Conservation (phyloP, 2,113 vertebrate species). For the Arenaria interpres region DNA sequence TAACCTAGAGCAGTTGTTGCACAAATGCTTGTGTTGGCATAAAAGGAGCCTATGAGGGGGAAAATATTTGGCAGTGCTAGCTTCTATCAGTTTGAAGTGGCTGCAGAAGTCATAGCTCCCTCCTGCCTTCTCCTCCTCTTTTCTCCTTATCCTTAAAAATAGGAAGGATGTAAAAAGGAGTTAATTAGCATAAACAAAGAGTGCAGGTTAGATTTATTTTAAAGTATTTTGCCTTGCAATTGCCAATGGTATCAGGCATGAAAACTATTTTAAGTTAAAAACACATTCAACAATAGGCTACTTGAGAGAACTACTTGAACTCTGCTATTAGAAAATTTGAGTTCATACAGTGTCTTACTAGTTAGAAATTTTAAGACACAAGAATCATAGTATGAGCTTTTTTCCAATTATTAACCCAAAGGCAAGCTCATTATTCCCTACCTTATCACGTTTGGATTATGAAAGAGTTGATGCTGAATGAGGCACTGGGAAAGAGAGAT, state of each 20-base stretch:
- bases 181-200: background rate
- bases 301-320: background rate
- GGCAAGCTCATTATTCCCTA: background rate
- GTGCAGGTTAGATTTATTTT: background rate
- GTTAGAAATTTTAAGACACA: background rate
- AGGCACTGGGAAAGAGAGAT: background rate
- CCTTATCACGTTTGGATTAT: background rate
- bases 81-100: background rate
- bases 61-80: background rate
- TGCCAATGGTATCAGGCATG: background rate
- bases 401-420: background rate
- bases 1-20: background rate
- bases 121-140: background rate
- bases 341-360: background rate
- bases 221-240: constrained; percentile 8
- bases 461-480: background rate
- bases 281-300: background rate
- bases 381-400: background rate
- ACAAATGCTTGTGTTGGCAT: background rate
- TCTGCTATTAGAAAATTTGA: background rate
- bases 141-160: background rate
- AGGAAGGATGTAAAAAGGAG: background rate
- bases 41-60: background rate
- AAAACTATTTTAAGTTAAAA: background rate
- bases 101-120: background rate